Conservation (phyloP, 2,797 vertebrate species). For the Anabacerthia variegaticeps region DNA sequence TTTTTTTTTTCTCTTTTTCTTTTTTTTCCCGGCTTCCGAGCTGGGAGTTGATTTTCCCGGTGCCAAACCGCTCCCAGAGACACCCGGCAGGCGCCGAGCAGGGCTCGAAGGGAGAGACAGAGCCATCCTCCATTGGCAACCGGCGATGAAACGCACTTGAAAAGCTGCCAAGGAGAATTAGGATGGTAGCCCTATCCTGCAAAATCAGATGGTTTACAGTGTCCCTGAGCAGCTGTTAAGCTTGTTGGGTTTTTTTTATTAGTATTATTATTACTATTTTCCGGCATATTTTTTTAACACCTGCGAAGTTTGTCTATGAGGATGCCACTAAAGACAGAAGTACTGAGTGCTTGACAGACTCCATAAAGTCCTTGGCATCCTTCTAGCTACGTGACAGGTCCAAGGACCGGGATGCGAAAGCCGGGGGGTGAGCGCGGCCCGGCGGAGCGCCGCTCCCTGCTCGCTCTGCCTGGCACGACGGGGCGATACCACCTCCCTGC, state of each 20-base stretch:
- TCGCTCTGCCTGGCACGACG: neutral
- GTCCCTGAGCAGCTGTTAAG: constrained; percentile 65
- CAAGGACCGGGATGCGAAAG: neutral
- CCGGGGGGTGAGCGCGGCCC: neutral
- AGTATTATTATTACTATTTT: constrained; percentile 37
- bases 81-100: constrained; percentile 21
- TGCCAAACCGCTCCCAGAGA: constrained; percentile 30
- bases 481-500: neutral
- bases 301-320: constrained; percentile 65
- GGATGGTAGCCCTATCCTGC: constrained; percentile 39
- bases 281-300: constrained; percentile 61
- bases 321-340: constrained; percentile 69
- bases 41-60: constrained; percentile 2
- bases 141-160: constrained; percentile 50
- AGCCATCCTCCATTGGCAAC: constrained; percentile 41
- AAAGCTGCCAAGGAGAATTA: constrained; percentile 60
- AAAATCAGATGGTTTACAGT: constrained; percentile 68
- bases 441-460: neutral
- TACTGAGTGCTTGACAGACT: constrained; percentile 58
- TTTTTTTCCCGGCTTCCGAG: neutral
- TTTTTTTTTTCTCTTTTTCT: neutral
- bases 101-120: neutral
- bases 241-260: constrained; percentile 15
- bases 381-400: constrained; percentile 10
- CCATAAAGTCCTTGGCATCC: constrained; percentile 12